Percentiles rank a stretch among this genome's conserved stretches.
These are phyloP conservation scores for Meteorus colon DNA, from an alignment of 2,888 invertebrate genomes.

Conservation along the genomic window DNA sequence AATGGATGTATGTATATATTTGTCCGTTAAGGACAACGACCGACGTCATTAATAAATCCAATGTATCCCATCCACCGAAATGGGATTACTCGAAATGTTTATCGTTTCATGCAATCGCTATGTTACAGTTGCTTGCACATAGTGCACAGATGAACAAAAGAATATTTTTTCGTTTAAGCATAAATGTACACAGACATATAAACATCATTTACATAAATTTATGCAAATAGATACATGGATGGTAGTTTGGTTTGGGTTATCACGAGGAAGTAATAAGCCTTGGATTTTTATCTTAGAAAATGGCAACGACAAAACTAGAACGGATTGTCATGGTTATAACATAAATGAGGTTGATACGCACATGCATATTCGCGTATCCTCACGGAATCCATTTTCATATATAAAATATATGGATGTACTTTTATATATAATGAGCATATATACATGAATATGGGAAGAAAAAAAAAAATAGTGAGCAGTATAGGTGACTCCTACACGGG, in stretches of 20 bases:
- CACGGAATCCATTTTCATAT: background rate
- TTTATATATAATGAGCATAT: background rate
- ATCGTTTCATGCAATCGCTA: background rate
- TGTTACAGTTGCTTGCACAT: background rate
- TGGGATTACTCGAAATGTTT: conserved; percentile 19
- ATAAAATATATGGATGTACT: background rate
- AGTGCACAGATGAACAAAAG: conserved; percentile 3
- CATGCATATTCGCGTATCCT: conserved; percentile 12
- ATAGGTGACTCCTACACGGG: conserved; percentile 8
- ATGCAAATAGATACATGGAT: conserved; percentile 24
- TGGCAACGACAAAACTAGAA: conserved; percentile 23
- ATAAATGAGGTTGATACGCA: conserved; percentile 28
- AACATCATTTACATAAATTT: background rate
- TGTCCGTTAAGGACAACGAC: conserved; percentile 19
- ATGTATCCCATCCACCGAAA: background rate
- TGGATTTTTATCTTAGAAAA: conserved; percentile 32
- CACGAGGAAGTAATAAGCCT: background rate
- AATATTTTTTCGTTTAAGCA: conserved; percentile 11
- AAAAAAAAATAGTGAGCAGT: background rate
- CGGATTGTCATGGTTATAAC: conserved; percentile 16
- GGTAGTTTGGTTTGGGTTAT: background rate
- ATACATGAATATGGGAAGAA: background rate
- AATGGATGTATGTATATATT: background rate
- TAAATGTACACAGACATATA: background rate
- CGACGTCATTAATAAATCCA: conserved; percentile 17